phyloP scores from a whole-genome alignment of 1,140 invertebrate species.

The Pogonus chalceus region DNA sequence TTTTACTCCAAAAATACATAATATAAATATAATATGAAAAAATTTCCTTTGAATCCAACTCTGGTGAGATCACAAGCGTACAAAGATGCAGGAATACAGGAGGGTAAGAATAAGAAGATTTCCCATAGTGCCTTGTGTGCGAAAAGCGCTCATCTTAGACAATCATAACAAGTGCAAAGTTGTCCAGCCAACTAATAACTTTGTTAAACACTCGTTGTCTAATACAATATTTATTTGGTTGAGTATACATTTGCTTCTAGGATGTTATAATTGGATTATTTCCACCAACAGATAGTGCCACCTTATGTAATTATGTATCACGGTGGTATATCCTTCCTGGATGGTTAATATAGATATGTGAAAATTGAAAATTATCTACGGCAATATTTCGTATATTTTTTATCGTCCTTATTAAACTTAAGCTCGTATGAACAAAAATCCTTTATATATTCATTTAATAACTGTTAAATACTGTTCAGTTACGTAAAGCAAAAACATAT shows the following conservation, averaged over 20 bases:
- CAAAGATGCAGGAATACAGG: not conserved
- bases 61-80: too few species aligned
- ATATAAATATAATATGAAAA: too few species aligned
- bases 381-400: too few species aligned
- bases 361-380: too few species aligned
- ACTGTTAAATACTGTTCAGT: too few species aligned
- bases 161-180: constrained; percentile 5
- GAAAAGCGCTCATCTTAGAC: not conserved
- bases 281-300: not conserved
- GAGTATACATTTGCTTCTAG: not conserved
- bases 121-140: not conserved
- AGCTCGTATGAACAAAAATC: too few species aligned
- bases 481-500: too few species aligned
- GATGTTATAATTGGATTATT: constrained; percentile 6
- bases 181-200: not conserved
- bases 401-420: too few species aligned
- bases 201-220: not conserved
- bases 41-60: too few species aligned
- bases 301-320: constrained; percentile 5
- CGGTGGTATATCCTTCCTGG: too few species aligned
- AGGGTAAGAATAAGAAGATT: not conserved
- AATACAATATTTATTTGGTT: not conserved
- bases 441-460: too few species aligned
- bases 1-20: not conserved
- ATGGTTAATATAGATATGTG: too few species aligned